Conservation (phyloP, 2,888 invertebrate species). For the Hanleya hanleyi region DNA sequence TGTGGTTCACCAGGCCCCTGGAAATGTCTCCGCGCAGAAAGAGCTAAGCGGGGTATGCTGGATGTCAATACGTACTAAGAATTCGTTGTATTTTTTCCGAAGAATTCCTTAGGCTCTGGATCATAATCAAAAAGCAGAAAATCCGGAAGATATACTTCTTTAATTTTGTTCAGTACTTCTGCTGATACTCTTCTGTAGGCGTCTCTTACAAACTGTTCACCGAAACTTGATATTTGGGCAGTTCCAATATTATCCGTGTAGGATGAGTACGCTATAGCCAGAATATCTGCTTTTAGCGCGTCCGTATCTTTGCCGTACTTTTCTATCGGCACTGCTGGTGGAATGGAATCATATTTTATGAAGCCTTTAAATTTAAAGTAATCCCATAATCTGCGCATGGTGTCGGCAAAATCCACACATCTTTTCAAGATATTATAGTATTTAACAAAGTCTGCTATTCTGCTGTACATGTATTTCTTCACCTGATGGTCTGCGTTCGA, state of each 20-base stretch:
- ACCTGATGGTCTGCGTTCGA: background rate
- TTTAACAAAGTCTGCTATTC: background rate
- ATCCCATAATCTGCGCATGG: background rate
- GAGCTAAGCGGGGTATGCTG: no score
- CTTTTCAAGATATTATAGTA: background rate
- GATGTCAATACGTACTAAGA: no score
- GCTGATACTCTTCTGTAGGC: no score
- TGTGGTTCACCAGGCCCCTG: no score
- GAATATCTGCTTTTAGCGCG: background rate
- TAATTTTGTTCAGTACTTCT: no score
- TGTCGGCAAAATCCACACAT: background rate
- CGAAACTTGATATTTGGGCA: background rate
- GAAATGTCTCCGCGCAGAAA: no score
- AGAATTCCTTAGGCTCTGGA: background rate
- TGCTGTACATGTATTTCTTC: background rate
- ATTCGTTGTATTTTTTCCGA: no score
- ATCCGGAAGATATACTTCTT: no score
- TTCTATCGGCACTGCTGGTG: background rate
- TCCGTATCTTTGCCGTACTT: background rate
- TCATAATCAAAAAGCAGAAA: background rate
- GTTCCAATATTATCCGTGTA: background rate
- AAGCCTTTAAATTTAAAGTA: background rate
- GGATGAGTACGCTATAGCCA: background rate
- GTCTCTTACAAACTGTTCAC: background rate
- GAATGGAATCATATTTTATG: background rate